Evolutionary conservation across 2,888 invertebrate species (phyloP).

Genomic region (Eugnorisma glareosa): DNA sequence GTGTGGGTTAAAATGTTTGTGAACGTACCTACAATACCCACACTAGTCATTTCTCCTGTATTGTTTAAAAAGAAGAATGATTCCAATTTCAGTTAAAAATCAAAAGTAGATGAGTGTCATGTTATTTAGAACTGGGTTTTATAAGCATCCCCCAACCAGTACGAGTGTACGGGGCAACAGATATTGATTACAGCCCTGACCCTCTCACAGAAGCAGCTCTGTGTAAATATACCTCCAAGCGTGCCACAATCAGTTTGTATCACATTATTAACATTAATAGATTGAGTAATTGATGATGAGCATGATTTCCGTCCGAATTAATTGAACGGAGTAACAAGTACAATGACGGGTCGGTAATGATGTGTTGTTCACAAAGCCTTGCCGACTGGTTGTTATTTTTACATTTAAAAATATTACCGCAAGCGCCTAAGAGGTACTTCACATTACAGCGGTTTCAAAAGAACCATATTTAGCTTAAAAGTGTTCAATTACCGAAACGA

Average conservation of each 20-base stretch:
- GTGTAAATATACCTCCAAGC: background rate
- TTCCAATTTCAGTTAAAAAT: background rate
- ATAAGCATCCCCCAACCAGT: background rate
- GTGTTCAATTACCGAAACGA: background rate
- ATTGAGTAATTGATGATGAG: background rate
- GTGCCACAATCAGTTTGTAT: background rate
- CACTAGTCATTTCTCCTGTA: no score
- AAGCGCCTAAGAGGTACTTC: background rate
- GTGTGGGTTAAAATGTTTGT: background rate
- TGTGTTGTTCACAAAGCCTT: conserved; percentile 9
- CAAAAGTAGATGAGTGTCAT: background rate
- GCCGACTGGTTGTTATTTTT: conserved; percentile 15
- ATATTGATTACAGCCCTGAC: no score
- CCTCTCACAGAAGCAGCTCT: background rate
- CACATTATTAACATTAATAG: background rate
- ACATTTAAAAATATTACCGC: background rate
- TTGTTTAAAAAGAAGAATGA: no score
- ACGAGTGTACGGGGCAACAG: background rate
- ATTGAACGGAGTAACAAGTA: conserved; percentile 19
- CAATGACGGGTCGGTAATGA: background rate
- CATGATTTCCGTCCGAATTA: conserved; percentile 4
- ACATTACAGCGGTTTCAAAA: background rate
- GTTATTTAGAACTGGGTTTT: background rate
- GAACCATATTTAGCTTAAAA: background rate
- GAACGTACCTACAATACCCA: no score